A percentile compares a stretch with the other conserved stretches of the same genome.
Conservation (phyloP, 2,888 invertebrate species). For the Pachycephus smyrnensis region DNA sequence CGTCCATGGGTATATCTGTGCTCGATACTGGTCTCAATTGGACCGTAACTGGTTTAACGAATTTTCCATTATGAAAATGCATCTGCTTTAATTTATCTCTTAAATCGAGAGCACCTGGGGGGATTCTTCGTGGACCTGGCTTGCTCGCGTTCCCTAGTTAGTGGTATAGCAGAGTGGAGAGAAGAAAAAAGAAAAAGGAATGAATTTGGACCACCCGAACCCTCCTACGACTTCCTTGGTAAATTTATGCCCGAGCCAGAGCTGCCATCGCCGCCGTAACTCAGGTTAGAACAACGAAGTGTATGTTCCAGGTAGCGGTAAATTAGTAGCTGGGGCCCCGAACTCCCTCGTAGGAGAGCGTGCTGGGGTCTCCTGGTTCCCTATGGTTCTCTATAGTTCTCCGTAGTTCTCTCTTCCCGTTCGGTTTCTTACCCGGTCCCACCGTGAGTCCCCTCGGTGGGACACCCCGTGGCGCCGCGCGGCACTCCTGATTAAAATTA, state of each 20-base stretch:
- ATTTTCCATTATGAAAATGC: neutral
- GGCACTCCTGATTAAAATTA: slow-evolving; percentile 65
- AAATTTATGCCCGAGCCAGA: slow-evolving; percentile 33
- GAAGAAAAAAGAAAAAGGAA: slow-evolving; percentile 17
- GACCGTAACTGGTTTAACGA: neutral
- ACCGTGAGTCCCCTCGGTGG: slow-evolving; percentile 14
- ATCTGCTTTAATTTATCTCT: neutral
- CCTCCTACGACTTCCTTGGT: slow-evolving; percentile 25
- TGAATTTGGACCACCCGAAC: slow-evolving; percentile 41
- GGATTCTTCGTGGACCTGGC: neutral
- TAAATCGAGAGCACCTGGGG: neutral
- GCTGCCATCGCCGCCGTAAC: slow-evolving; percentile 55
- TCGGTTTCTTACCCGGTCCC: neutral
- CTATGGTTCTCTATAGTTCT: slow-evolving; percentile 10
- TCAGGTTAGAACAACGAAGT: slow-evolving; percentile 54
- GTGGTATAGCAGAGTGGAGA: neutral
- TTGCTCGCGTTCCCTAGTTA: neutral
- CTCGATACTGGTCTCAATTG: neutral
- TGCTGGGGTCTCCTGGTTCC: slow-evolving; percentile 26
- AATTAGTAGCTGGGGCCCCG: slow-evolving; percentile 56
- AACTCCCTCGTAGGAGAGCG: slow-evolving; percentile 43
- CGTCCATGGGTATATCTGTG: neutral
- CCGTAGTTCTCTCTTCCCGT: neutral
- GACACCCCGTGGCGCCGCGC: slow-evolving; percentile 56
- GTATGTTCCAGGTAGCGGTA: slow-evolving; percentile 61